Base-by-base conservation (phyloP, 2,888 invertebrate species). In the Oscheius onirici region DNA sequence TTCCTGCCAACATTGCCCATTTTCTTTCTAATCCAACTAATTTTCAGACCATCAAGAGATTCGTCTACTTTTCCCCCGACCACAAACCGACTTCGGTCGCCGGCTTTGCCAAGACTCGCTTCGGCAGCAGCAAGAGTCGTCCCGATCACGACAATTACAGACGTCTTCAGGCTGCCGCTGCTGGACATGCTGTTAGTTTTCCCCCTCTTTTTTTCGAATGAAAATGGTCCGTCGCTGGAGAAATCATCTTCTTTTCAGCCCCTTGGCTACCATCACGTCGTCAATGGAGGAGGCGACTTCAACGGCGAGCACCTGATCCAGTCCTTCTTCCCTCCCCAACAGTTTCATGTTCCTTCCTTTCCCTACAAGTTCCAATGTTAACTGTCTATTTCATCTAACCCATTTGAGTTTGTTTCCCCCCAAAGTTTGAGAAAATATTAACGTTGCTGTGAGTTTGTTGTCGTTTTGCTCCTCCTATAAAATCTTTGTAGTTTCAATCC, bases 41-140 rank as follows among this genome's bases (percentile, higher is more conserved):
- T 34, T 34, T 34, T 57, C 15, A 58, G 58, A 5, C 11, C 6
- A 11, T 22, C 34, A 70, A 70, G 54, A 51, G 49, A 8, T 77
- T 73, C 63, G 73, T 69, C 11, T 79, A 58, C 72, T 69, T 73
- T 28, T 74, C 77, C 22, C 44, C 60, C 1, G 71, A 77, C 10
- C 34, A 72, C 34, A 68, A 70, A 44, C 72, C 76, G 11, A 74
- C 68, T 55, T 67, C 72, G n/a, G 79, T 71, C 15, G 28, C 58
- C 10, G 66, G 74, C 17, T 79, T 79, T 69, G 63, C 77, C 13
- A 69, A 72, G 24, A 79, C 79, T 2, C 51, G 79, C n/a, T 79
- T 79, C 58, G 79, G 79, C 51, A 75, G 77, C 41, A 61, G 66
- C 44, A 52, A 46, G 22, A 54, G 15, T 13, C 71, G 71, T 13